Conservation (phyloP, 2,797 vertebrate genomes). For the Tinamus major region DNA sequence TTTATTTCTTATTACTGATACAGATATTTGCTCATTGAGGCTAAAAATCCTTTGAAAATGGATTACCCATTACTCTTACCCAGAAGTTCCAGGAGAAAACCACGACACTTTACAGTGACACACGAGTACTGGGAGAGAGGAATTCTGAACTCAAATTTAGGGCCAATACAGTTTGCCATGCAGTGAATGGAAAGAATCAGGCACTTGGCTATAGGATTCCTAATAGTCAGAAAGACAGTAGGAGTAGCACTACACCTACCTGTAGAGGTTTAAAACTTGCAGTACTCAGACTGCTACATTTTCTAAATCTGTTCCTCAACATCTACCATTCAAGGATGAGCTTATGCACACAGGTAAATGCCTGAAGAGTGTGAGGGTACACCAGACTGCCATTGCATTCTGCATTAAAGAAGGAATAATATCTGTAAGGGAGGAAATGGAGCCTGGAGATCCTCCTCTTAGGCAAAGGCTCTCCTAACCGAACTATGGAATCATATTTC, state of each 20-base stretch:
- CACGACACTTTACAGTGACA: not conserved
- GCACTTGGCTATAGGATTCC: not conserved
- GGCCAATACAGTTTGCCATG: not conserved
- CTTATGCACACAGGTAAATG: not conserved
- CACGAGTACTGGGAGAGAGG: not conserved
- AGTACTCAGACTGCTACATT: not conserved
- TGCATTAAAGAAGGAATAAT: not conserved
- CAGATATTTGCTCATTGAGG: not conserved
- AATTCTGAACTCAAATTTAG: not conserved
- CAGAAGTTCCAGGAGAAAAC: not conserved
- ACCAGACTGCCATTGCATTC: not conserved
- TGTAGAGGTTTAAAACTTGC: not conserved
- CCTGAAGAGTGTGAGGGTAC: not conserved
- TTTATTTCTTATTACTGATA: not conserved
- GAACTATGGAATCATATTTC: not conserved
- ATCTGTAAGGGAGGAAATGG: not conserved
- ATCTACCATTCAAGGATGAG: not conserved
- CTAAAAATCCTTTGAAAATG: not conserved
- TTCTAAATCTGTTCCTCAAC: not conserved
- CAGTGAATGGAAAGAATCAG: not conserved
- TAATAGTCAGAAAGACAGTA: not conserved
- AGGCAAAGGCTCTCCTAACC: not conserved
- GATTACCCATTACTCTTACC: not conserved
- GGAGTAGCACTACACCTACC: not conserved
- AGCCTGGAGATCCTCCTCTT: not conserved